Conservation (phyloP, 1,140 invertebrate genomes). For the Brachionus rubens region DNA sequence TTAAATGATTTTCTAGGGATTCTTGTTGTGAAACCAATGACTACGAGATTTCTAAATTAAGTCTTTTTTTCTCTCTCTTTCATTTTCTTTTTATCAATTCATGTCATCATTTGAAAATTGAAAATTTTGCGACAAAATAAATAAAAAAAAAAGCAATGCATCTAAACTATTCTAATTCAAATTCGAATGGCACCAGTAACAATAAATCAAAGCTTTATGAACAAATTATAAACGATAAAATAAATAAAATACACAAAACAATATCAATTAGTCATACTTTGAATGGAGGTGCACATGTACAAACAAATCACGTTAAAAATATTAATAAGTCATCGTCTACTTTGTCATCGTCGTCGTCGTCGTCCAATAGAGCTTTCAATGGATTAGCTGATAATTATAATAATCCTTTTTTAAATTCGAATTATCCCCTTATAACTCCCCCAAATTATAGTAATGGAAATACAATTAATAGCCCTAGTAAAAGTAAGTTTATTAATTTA, state of each 20-base stretch:
- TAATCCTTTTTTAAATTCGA: slow-evolving; percentile 1
- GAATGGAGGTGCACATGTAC: too few species aligned
- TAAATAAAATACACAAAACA: neutral
- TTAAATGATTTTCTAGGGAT: neutral
- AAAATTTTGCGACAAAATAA: too few species aligned
- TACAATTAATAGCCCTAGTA: neutral
- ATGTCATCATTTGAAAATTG: too few species aligned
- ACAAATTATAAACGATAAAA: slow-evolving; percentile 27
- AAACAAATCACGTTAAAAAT: too few species aligned
- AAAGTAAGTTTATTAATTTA: neutral
- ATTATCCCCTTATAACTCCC: neutral
- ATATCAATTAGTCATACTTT: neutral
- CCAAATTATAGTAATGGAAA: neutral
- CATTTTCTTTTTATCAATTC: too few species aligned
- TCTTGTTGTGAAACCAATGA: slow-evolving; percentile 24
- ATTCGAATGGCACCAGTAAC: too few species aligned
- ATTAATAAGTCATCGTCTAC: too few species aligned
- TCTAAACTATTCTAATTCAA: neutral
- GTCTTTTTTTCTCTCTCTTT: too few species aligned
- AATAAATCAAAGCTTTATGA: slow-evolving; percentile 18
- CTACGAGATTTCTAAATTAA: neutral
- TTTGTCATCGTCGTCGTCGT: too few species aligned
- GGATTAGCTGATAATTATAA: neutral
- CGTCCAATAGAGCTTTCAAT: neutral
- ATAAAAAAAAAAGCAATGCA: slow-evolving; percentile 4